These are phyloP conservation scores for Beris morrisii DNA, from an alignment of 2,888 invertebrate species.

Conservation along the genomic window DNA sequence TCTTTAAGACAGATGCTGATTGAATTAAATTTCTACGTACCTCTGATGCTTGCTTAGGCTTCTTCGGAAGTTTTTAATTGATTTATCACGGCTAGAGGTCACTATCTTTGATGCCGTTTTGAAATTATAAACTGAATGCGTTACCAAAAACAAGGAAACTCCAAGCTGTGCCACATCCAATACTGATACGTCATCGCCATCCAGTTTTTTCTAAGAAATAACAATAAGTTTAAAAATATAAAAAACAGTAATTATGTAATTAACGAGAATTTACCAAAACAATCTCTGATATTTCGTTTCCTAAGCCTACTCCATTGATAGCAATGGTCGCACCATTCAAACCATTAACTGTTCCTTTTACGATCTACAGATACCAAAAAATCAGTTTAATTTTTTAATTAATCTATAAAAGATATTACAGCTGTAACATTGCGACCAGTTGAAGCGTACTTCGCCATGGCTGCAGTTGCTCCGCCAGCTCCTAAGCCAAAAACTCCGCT, in stretches of 20 bases:
- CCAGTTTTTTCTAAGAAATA: conserved; percentile 44
- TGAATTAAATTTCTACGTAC: conserved; percentile 39
- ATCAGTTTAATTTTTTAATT: too few relatives aligned
- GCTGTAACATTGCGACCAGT: conserved; percentile 46
- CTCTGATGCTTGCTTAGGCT: conserved; percentile 48
- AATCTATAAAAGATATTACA: conserved; percentile 41
- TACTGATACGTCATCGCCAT: conserved; percentile 47
- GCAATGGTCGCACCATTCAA: conserved; percentile 50
- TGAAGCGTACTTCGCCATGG: conserved; percentile 43
- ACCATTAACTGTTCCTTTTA: conserved; percentile 46
- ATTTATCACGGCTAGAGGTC: conserved; percentile 42
- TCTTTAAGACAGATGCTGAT: too few relatives aligned
- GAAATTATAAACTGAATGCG: conserved; percentile 51
- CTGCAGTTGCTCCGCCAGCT: conserved; percentile 47
- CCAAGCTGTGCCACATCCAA: conserved; percentile 48
- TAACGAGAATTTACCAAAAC: conserved; percentile 44
- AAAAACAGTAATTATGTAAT: not conserved
- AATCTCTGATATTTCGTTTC: conserved; percentile 48
- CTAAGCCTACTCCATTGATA: conserved; percentile 49
- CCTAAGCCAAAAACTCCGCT: conserved; percentile 46
- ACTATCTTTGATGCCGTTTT: conserved; percentile 49
- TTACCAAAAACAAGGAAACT: conserved; percentile 50
- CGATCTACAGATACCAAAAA: conserved; percentile 10
- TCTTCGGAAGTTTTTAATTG: conserved; percentile 44
- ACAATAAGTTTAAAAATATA: not conserved